Percentiles rank a stretch among this genome's conserved stretches.
Evolutionary conservation across 2,113 vertebrate genomes (phyloP).

Genomic region (Crotalus helleri): DNA sequence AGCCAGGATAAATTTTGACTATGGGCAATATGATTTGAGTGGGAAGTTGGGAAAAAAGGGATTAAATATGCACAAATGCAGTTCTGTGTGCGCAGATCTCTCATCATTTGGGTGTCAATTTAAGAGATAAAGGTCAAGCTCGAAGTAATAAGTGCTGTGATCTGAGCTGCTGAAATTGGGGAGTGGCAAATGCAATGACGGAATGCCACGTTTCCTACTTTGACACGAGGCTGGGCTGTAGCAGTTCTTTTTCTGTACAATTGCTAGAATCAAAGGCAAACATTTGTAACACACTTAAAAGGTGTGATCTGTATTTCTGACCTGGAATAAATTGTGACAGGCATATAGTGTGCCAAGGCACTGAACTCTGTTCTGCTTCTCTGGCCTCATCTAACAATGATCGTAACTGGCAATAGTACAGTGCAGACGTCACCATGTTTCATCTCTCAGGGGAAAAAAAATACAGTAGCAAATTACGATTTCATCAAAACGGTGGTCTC

Average conservation of each 20-base stretch:
- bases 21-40: neutral
- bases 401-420: conserved; percentile 11
- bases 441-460: neutral
- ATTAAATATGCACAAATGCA: neutral
- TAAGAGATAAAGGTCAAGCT: neutral
- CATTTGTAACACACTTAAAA: neutral
- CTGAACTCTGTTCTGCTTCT: conserved; percentile 25
- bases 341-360: neutral
- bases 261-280: neutral
- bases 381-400: conserved; percentile 3
- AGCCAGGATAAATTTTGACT: neutral
- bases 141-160: neutral
- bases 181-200: accelerated
- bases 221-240: neutral
- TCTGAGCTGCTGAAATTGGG: neutral
- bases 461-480: neutral
- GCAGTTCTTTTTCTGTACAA: neutral
- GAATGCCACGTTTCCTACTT: neutral
- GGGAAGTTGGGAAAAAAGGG: neutral
- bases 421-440: neutral
- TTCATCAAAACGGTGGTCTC: neutral
- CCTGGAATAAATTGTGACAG: conserved; percentile 18
- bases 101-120: neutral
- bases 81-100: neutral
- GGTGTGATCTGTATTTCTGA: conserved; percentile 30